Base-by-base conservation (phyloP, 2,888 invertebrate species). In the Drosophila anomelani region DNA sequence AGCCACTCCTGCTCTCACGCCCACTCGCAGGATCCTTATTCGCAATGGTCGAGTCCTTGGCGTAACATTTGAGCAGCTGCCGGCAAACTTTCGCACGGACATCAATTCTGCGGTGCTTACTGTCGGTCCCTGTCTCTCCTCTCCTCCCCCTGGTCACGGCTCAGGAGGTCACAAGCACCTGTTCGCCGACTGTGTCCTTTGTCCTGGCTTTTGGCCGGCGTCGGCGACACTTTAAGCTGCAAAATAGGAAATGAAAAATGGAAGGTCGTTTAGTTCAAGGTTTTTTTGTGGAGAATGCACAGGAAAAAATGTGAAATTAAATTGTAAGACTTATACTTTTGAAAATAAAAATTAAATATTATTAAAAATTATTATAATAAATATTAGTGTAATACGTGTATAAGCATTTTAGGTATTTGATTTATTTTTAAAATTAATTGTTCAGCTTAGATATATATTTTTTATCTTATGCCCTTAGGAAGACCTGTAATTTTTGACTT, bases 181-280 rank as follows among this genome's bases (percentile, higher is more conserved):
- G 60, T 53, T 34, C 53, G 1, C 15, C 23, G 32, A 17, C 54
- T 23, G 29, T 41, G 69, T 70, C 53, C 46, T 74, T 72, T 58
- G 58, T 64, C 55, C 55, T 54, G 55, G 49, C 62, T 53, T 43
- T 29, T 64, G 55, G 58, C 59, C 72, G 55, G 78, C 74, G 69
- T 70, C 61, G 80, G 64, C 76, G 80, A 77, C 80, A 82, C 77
- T 77, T 76, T 81, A 78, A 85, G 79, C 81, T 82, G 85, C 61
- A 82, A 83, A 76, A 77, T 73, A 86, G 81, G 76, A 84, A 86
- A 77, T 86, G 79, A 84, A 79, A 84, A 84, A 79, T 78, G 60
- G 61, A 71, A 74, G 73, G 72, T 79, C 76, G 43, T 77, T 84
- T 79, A 83, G 79, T 81, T 70, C 53, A 75, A 70, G 72, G 61